A percentile compares a stretch with the other conserved stretches of the same genome.
Evolutionary conservation across 2,113 vertebrate species (phyloP).

Genomic region (Paradisaea rubra): DNA sequence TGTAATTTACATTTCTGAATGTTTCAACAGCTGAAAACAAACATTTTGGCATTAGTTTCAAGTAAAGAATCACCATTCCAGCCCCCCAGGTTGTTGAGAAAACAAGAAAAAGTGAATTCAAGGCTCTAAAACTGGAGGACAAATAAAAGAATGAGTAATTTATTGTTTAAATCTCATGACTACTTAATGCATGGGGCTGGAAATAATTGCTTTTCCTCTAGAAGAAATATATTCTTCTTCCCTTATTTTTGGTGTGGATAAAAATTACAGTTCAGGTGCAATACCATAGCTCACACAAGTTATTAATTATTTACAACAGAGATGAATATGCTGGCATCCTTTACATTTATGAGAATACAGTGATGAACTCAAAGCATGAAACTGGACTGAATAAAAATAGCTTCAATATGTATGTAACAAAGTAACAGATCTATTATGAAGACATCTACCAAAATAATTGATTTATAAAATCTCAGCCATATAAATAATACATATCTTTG

Average conservation of each 20-base stretch:
- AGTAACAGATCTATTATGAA: background rate
- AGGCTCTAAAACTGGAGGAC: background rate
- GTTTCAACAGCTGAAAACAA: background rate
- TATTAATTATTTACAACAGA: slow-evolving; percentile 24
- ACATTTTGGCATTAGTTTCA: background rate
- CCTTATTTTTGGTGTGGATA: background rate
- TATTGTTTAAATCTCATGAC: background rate
- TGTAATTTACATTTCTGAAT: background rate
- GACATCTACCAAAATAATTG: background rate
- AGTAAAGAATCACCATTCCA: background rate
- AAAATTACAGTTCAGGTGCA: slow-evolving; percentile 5
- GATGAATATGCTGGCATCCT: slow-evolving; percentile 4
- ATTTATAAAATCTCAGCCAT: background rate
- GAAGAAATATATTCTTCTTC: background rate
- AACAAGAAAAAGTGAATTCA: background rate
- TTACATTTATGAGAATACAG: background rate
- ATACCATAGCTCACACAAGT: background rate
- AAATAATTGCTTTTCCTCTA: background rate
- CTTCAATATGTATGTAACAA: background rate
- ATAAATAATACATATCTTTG: background rate
- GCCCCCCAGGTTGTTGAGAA: background rate
- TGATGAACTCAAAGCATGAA: background rate
- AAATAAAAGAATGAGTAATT: background rate
- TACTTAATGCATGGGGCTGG: background rate
- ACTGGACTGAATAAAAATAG: background rate